These are phyloP conservation scores for Platichthys flesus DNA, from an alignment of 2,113 vertebrate genomes.

Conservation along the genomic window DNA sequence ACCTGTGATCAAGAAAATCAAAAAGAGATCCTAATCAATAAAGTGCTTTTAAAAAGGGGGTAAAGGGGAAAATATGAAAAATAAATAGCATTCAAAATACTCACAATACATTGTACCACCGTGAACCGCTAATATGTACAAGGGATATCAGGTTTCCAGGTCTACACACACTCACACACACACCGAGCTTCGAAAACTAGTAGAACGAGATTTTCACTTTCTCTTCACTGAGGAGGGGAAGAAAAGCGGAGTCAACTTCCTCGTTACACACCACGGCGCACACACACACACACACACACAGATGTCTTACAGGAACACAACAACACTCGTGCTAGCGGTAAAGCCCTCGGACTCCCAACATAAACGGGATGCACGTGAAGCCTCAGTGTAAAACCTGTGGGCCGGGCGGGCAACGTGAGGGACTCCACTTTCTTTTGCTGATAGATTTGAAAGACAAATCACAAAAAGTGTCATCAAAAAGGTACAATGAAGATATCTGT, in stretches of 20 bases:
- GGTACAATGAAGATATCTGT: slow-evolving; percentile 33
- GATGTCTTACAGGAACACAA: slow-evolving; percentile 61
- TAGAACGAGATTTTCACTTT: slow-evolving; percentile 71
- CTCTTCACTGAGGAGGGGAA: slow-evolving; percentile 64
- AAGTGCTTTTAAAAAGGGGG: slow-evolving; percentile 42
- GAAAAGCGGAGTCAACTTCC: slow-evolving; percentile 67
- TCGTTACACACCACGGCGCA: slow-evolving; percentile 49
- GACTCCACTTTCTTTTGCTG: slow-evolving; percentile 18
- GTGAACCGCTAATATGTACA: slow-evolving; percentile 62
- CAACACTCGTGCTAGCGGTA: slow-evolving; percentile 44
- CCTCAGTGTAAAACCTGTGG: slow-evolving; percentile 63
- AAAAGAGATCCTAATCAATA: slow-evolving; percentile 64
- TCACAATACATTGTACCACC: slow-evolving; percentile 58
- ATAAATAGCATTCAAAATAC: slow-evolving; percentile 54
- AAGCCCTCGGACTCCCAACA: slow-evolving; percentile 56
- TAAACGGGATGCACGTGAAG: slow-evolving; percentile 56
- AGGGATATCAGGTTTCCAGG: slow-evolving; percentile 55
- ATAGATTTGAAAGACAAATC: slow-evolving; percentile 25
- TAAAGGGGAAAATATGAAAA: slow-evolving; percentile 47
- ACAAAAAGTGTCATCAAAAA: slow-evolving; percentile 33
- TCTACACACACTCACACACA: slow-evolving; percentile 50
- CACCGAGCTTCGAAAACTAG: slow-evolving; percentile 65
- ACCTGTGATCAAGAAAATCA: slow-evolving; percentile 71
- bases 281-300: slow-evolving; percentile 43
- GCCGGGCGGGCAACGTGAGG: slow-evolving; percentile 45